Evolutionary conservation across 2,888 invertebrate species (phyloP), one percentile per base, ranked within the genome.

Genomic region (Yponomeuta malinellus): DNA sequence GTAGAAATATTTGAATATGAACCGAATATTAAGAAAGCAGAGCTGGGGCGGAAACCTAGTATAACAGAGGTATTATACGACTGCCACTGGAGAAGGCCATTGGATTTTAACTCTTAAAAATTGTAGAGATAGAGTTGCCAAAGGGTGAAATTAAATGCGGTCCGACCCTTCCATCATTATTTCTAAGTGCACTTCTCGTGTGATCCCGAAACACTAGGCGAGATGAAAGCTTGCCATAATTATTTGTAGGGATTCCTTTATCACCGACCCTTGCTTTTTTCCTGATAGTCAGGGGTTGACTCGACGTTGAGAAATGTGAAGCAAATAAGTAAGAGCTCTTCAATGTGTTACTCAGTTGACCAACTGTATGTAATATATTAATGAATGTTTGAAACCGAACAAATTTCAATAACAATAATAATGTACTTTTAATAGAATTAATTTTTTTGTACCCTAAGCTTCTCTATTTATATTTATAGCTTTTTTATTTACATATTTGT

Each of bases 221-320:
- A 76, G 75, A 76, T 78, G 70, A 65, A 79, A 79, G 81, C 80
- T 80, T 84, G 87, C 88, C 84, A 85, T 85, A 87, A 89, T 89
- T 88, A 89, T 90, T 88, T 81, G 82, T 77, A 84, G 87, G 87
- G 85, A 88, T 88, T 87, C 48, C 23, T 59, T 59, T 59, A 59
- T 59, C 52, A 59, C 15, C 52, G 1, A 59, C 52, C 52, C 15
- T 15, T 59, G 12, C 52, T 59, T 59, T 59, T 12, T 15, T 59
- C 63, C 63, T 63, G 63, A 9, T 23, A 9, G 9, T 63, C 1
- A 63, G 23, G 15, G 29, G 29, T 29, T 33, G 33, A 33, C 2
- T 33, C 1, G 33, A 33, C 33, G 33, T 33, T 33, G 2, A 4
- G 33, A 33, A 33, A 33, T 0, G 33, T 5, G 33, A 33, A 33